Conservation (phyloP, 2,797 vertebrate genomes). For the Bradypodion ventrale region DNA sequence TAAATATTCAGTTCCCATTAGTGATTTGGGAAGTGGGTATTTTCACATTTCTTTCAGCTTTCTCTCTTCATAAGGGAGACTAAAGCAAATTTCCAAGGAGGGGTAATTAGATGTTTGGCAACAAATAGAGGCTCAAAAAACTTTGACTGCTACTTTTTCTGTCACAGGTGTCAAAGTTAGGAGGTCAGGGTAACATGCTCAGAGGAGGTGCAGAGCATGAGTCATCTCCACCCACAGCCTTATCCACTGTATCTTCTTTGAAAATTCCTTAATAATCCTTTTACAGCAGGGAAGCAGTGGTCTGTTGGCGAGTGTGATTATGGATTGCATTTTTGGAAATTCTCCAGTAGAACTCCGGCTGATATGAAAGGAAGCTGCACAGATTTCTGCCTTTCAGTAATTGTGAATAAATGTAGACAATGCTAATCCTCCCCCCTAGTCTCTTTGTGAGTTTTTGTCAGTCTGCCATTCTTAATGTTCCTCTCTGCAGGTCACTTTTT, state of each 20-base stretch:
- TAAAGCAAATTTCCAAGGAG: neutral
- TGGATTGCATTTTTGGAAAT: neutral
- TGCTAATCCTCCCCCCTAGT: constrained; percentile 11
- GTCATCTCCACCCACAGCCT: neutral
- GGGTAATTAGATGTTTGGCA: neutral
- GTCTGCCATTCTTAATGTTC: constrained; percentile 35
- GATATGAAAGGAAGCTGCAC: neutral
- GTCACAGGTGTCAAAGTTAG: neutral
- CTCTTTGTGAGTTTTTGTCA: constrained; percentile 22
- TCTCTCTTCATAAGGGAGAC: no score
- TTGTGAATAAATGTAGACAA: constrained; percentile 14
- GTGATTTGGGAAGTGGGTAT: neutral
- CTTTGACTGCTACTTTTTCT: neutral
- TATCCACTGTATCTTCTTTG: neutral
- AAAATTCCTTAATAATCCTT: neutral
- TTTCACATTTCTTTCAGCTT: neutral
- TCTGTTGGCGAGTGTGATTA: neutral
- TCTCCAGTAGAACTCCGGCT: neutral
- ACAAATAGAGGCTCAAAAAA: neutral
- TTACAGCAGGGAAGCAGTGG: neutral
- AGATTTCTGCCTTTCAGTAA: constrained; percentile 29
- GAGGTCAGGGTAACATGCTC: no score
- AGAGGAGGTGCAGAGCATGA: no score
- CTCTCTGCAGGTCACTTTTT: constrained; percentile 37
- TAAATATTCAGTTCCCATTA: neutral